Conservation (phyloP, 2,113 vertebrate species). For the Pseudorasbora parva region DNA sequence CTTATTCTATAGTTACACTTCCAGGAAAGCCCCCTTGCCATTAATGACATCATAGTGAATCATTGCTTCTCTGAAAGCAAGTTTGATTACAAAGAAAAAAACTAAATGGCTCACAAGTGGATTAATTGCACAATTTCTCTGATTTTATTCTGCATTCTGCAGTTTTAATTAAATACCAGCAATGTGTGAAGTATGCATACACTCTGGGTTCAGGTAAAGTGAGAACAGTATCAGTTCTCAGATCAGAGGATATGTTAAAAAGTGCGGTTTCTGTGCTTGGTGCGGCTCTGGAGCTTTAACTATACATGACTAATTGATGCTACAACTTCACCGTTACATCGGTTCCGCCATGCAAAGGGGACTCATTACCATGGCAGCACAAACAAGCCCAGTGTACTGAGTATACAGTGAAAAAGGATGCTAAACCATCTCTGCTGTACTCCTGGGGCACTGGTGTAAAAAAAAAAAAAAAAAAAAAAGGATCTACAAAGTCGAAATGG, state of each 20-base stretch:
- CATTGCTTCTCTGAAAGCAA: slow-evolving; percentile 16
- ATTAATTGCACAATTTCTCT: background rate
- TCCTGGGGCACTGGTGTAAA: slow-evolving; percentile 81
- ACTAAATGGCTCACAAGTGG: background rate
- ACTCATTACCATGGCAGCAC: slow-evolving; percentile 82
- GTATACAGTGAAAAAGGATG: slow-evolving; percentile 83
- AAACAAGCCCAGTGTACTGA: slow-evolving; percentile 80
- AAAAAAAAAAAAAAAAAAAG: slow-evolving; percentile 74
- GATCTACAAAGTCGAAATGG: slow-evolving; percentile 75
- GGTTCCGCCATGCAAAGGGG: slow-evolving; percentile 83
- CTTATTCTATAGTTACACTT: slow-evolving; percentile 44
- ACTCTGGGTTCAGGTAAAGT: background rate
- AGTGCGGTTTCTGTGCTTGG: slow-evolving; percentile 14
- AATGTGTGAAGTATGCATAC: background rate
- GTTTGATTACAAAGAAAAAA: slow-evolving; percentile 15
- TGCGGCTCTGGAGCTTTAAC: slow-evolving; percentile 55
- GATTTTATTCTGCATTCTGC: background rate
- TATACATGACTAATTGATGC: slow-evolving; percentile 64
- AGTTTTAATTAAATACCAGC: background rate
- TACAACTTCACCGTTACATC: slow-evolving; percentile 70
- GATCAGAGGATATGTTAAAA: slow-evolving; percentile 22
- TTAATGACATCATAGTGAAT: slow-evolving; percentile 48
- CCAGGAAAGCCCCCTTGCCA: slow-evolving; percentile 25
- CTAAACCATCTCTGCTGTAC: slow-evolving; percentile 75
- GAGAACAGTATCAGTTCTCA: slow-evolving; percentile 8